A percentile compares a stretch with the other conserved stretches of the same genome.
Conservation (phyloP, 2,113 vertebrate genomes). For the Hemiprocne comata region DNA sequence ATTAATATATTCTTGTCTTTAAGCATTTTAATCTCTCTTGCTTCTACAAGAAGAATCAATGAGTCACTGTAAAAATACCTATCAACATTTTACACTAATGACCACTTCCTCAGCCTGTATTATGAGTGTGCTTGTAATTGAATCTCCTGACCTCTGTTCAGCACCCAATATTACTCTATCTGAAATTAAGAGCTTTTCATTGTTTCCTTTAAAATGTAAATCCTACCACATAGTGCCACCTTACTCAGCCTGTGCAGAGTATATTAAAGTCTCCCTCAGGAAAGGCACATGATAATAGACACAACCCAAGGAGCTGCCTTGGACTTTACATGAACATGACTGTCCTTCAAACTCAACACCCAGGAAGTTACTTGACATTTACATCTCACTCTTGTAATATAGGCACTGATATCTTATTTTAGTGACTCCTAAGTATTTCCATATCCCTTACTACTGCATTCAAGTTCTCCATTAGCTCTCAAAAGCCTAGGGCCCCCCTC, state of each 20-base stretch:
- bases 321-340: neutral
- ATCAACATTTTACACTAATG: neutral
- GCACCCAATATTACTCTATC: neutral
- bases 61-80: neutral
- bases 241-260: neutral
- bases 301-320: neutral
- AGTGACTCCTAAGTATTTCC: neutral
- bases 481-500: rapidly evolving
- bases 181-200: neutral
- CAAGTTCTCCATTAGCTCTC: rapidly evolving
- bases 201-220: neutral
- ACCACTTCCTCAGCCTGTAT: neutral
- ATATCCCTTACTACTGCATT: neutral
- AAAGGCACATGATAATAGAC: neutral
- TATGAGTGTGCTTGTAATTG: rapidly evolving
- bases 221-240: neutral
- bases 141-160: neutral
- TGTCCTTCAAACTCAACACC: neutral
- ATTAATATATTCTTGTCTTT: neutral
- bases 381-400: neutral
- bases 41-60: neutral
- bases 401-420: neutral
- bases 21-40: neutral
- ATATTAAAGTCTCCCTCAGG: neutral
- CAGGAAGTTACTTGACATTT: rapidly evolving